A percentile compares a stretch with the other conserved stretches of the same genome.
phyloP scores from a whole-genome alignment of 2,113 vertebrate species.

The Melanotaenia duboulayi region DNA sequence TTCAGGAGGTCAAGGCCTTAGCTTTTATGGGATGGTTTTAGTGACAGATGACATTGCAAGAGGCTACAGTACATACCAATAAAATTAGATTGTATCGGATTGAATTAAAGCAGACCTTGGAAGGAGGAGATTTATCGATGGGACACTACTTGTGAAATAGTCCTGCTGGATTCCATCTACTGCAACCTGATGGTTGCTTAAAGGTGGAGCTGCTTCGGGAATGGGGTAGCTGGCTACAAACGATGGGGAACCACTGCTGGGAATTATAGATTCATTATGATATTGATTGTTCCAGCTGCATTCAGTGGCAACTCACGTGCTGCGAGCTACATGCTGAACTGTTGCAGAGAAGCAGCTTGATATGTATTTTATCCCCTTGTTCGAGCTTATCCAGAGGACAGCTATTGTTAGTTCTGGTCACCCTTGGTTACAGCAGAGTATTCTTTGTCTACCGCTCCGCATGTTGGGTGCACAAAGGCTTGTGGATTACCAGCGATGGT shows the following conservation, averaged over 20 bases:
- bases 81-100: constrained; percentile 74
- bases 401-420: constrained; percentile 71
- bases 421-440: constrained; percentile 71
- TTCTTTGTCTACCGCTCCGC: constrained; percentile 65
- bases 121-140: constrained; percentile 70
- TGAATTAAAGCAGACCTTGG: constrained; percentile 78
- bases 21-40: constrained; percentile 69
- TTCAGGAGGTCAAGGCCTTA: constrained; percentile 70
- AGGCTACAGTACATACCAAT: constrained; percentile 72
- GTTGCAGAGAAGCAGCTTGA: constrained; percentile 48
- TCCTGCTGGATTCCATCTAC: constrained; percentile 45
- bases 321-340: background rate
- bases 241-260: constrained; percentile 45
- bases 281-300: constrained; percentile 58
- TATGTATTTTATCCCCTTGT: constrained; percentile 50
- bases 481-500: constrained; percentile 56
- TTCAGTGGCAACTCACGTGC: constrained; percentile 30
- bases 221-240: constrained; percentile 42
- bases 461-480: constrained; percentile 53
- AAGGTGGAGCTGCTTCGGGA: constrained; percentile 24
- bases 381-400: constrained; percentile 58
- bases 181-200: constrained; percentile 6
- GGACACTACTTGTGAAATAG: constrained; percentile 60
- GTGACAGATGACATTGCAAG: constrained; percentile 78
- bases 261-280: constrained; percentile 59